phyloP scores from a whole-genome alignment of 1,140 invertebrate species.

The Ceratina calcarata region DNA sequence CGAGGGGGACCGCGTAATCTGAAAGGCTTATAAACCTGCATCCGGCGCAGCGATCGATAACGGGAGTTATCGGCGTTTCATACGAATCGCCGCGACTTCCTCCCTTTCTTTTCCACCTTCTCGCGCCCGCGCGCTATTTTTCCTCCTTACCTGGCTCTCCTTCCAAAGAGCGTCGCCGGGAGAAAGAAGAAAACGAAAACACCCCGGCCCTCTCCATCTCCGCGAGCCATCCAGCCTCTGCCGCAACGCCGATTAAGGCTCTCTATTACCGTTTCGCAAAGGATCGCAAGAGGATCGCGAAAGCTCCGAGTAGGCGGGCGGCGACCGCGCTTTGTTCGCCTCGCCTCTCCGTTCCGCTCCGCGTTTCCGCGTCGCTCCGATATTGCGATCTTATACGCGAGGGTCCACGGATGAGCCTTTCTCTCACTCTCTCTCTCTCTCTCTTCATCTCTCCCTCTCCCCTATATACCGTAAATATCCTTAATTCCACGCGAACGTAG shows the following conservation, averaged over 20 bases:
- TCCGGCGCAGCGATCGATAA: constrained; percentile 75
- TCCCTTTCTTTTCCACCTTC: constrained; percentile 43
- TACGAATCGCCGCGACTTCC: constrained; percentile 54
- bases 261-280: neutral
- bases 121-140: constrained; percentile 3
- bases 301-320: too few relatives aligned
- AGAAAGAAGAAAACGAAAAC: neutral
- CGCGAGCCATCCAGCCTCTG: too few relatives aligned
- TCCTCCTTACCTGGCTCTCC: neutral
- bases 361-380: neutral
- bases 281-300: neutral
- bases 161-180: neutral
- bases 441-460: too few relatives aligned
- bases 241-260: too few relatives aligned
- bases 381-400: neutral
- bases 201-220: neutral
- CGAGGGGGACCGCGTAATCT: constrained; percentile 68
- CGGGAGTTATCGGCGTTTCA: constrained; percentile 70
- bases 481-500: constrained; percentile 51
- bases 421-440: too few relatives aligned
- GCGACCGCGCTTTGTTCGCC: constrained; percentile 1
- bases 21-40: constrained; percentile 75
- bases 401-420: neutral
- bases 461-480: constrained; percentile 34
- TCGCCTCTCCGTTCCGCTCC: neutral